These are phyloP conservation scores for Melanotaenia trifasciata DNA, from an alignment of 2,797 vertebrate genomes.

Conservation along the genomic window DNA sequence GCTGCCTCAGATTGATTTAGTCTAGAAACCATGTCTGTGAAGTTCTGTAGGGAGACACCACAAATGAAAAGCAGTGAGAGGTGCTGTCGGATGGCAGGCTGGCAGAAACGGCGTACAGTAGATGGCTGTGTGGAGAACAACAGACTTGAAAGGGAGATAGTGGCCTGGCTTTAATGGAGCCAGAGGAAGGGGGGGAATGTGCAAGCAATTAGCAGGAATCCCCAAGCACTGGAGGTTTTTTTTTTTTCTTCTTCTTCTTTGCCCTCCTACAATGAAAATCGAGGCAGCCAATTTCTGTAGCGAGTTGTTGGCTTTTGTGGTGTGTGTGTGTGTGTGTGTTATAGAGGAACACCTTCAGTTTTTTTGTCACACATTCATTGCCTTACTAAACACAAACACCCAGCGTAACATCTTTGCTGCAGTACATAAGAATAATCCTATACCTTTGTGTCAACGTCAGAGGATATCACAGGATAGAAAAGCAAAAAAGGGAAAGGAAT, in stretches of 20 bases:
- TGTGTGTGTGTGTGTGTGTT: conserved; percentile 34
- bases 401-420: conserved; percentile 35
- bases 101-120: conserved; percentile 53
- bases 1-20: conserved; percentile 39
- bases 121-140: conserved; percentile 34
- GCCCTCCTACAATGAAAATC: conserved; percentile 51
- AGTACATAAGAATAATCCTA: conserved; percentile 50
- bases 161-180: conserved; percentile 77
- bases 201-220: conserved; percentile 83
- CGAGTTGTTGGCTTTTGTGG: conserved; percentile 27
- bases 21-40: conserved; percentile 21
- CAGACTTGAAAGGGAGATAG: conserved; percentile 68
- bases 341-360: conserved; percentile 37
- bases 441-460: conserved; percentile 34
- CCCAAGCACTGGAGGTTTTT: conserved; percentile 46
- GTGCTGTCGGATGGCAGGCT: conserved; percentile 33
- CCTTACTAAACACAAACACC: conserved; percentile 17
- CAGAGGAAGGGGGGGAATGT: conserved; percentile 71
- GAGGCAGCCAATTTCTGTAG: conserved; percentile 67
- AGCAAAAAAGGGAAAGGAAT: not conserved
- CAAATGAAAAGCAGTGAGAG: conserved; percentile 54
- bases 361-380: conserved; percentile 17
- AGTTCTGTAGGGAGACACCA: conserved; percentile 32
- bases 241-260: not conserved
- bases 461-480: conserved; percentile 4